Evolutionary conservation across 2,113 vertebrate genomes (phyloP), one percentile per base, ranked within the genome.

Genomic region (Melanocharis versteri): DNA sequence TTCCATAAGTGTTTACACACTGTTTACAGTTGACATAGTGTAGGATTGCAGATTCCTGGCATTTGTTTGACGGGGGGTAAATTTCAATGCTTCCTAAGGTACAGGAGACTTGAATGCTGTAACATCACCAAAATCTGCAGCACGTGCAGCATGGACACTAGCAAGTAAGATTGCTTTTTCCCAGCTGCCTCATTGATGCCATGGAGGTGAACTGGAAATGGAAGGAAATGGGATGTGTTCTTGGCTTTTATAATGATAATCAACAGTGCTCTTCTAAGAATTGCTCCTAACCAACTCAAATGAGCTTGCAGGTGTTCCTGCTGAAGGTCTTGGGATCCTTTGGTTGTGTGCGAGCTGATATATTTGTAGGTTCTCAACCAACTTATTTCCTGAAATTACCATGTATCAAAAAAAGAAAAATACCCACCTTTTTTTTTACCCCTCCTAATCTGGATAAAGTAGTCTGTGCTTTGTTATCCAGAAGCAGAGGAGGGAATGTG

Each of bases 381-480:
- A 37, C 21, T 69, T 87, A 76, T 39, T 80, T 83, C 62, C 44
- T 91, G 48, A n/a, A 86, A 89, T 56, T 48, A 21, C 27, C 27
- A 60, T 30, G 16, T 64, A 31, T 56, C 9, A 15, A 53, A 23
- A 13, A 40, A 71, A 13, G n/a, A 24, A 40, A 51, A 26, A 21
- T 1, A 2, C 4, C 14, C 21, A 27, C 10, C 1, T 28, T 35
- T 11, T 47, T 62, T 42, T 33, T 19, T 8, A 7, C 1, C 30
- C 4, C 26, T 20, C 11, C 15, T 26, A 48, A 0, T 51, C 26
- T 81, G 33, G 18, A 19, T 68, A 80, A 64, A 92, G 28, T 76
- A 22, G 6, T 26, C 44, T 82, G 2, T 81, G 21, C 44, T 87
- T 90, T 75, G 8, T 78, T 84, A 44, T 39, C 22, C 65, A 94